phyloP scores from a whole-genome alignment of 2,113 vertebrate species.

The Bos javanicus region DNA sequence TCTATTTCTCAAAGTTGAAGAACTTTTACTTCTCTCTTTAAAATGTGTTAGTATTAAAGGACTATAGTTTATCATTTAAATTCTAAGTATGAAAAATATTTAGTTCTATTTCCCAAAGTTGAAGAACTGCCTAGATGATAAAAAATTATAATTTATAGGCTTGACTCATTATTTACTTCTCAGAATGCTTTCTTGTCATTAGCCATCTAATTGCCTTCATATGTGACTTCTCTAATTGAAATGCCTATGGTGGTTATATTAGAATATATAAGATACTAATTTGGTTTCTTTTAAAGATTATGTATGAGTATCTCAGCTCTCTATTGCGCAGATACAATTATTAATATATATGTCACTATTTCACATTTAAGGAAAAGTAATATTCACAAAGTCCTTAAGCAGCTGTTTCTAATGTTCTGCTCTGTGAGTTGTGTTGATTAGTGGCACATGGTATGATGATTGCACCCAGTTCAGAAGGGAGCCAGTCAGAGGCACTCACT shows the following conservation, averaged over 20 bases:
- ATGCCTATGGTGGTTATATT: not conserved
- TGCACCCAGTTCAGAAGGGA: not conserved
- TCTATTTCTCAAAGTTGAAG: slow-evolving; percentile 7
- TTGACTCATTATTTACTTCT: not conserved
- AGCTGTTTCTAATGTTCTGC: not conserved
- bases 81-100: not conserved
- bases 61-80: not conserved
- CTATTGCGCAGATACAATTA: not conserved
- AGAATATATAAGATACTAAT: not conserved
- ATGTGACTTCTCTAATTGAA: not conserved
- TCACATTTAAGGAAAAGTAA: not conserved
- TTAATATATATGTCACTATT: not conserved
- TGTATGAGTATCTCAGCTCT: not conserved
- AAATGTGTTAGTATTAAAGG: not conserved
- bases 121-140: not conserved
- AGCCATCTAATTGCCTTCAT: not conserved
- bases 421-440: not conserved
- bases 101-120: not conserved
- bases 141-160: not conserved
- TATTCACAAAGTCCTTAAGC: not conserved
- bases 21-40: slow-evolving; percentile 1
- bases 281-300: slow-evolving; percentile 35
- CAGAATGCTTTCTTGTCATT: not conserved
- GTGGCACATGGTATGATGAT: fast-evolving
- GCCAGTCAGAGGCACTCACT: not conserved